Percentiles rank a stretch among this genome's conserved stretches.
Evolutionary conservation across 2,888 invertebrate genomes (phyloP).

Genomic region (Belgica antarctica): DNA sequence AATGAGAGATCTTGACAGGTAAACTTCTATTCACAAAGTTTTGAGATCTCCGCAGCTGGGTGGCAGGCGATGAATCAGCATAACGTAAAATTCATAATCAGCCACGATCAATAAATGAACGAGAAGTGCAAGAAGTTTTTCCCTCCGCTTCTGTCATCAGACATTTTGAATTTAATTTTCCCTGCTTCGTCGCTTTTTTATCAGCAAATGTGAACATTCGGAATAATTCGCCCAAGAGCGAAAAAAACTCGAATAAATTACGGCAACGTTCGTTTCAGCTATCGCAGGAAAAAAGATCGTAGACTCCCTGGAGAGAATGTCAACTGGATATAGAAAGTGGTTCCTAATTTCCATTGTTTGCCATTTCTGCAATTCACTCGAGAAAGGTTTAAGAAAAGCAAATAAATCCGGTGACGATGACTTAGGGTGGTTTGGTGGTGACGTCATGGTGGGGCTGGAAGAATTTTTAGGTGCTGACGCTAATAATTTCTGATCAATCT

Average conservation of each 20-base stretch:
- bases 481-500: too few species aligned
- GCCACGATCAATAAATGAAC: background rate
- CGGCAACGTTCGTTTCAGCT: too few species aligned
- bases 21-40: background rate
- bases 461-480: too few species aligned
- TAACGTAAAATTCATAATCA: background rate
- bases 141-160: background rate
- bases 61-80: constrained; percentile 19
- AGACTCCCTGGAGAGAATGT: background rate
- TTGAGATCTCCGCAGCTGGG: background rate
- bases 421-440: too few species aligned
- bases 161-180: constrained; percentile 17
- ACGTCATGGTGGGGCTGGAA: too few species aligned
- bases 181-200: too few species aligned
- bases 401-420: too few species aligned
- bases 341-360: background rate
- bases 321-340: background rate
- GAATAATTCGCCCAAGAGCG: background rate
- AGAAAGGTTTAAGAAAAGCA: background rate
- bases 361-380: background rate
- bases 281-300: background rate
- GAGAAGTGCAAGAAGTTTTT: background rate
- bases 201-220: too few species aligned
- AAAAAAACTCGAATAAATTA: background rate
- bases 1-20: constrained; percentile 26